A percentile compares a stretch with the other conserved stretches of the same genome.
These are phyloP conservation scores for Bombyx mori DNA, from an alignment of 1,140 invertebrate species.

Conservation along the genomic window ASM3026992v2 NC_085107.1:17527001-17527500, in stretches of 20 bases:
- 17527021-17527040: too few relatives aligned
- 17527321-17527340: conserved; percentile 4
- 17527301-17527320: conserved; percentile 28
- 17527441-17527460: conserved; percentile 26
- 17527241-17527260: not conserved
- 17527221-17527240: too few relatives aligned
- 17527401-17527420: conserved; percentile 17
- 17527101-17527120: too few relatives aligned
- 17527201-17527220: too few relatives aligned
- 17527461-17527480: conserved; percentile 24
- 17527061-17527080: too few relatives aligned
- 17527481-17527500: conserved; percentile 32
- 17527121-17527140: too few relatives aligned
- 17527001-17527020: too few relatives aligned
- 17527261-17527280: not conserved
- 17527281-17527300: conserved; percentile 19
- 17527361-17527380: conserved; percentile 5
- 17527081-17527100: too few relatives aligned
- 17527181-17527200: too few relatives aligned
- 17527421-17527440: conserved; percentile 18
- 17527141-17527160: too few relatives aligned
- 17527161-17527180: too few relatives aligned
- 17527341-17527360: conserved; percentile 15
- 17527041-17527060: too few relatives aligned
- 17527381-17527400: not conserved